These are phyloP conservation scores for Lacanobia oleracea DNA, from an alignment of 2,888 invertebrate species.

Conservation along the genomic window DNA sequence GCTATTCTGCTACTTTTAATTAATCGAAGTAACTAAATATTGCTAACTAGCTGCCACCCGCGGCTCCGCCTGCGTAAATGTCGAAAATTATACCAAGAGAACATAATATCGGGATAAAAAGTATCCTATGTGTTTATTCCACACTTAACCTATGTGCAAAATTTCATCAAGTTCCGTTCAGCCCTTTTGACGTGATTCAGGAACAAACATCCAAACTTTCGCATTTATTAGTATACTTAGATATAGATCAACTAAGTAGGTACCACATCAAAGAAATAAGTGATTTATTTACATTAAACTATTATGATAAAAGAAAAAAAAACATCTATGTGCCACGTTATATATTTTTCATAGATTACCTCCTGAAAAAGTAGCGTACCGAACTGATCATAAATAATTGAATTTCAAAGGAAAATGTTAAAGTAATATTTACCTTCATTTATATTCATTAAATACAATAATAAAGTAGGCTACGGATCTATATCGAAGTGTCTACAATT, in stretches of 20 bases:
- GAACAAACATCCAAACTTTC: too few species aligned
- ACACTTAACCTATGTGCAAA: too few species aligned
- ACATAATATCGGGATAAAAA: too few species aligned
- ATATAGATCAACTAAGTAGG: too few species aligned
- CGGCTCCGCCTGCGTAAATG: too few species aligned
- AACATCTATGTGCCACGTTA: conserved; percentile 15
- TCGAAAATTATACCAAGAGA: too few species aligned
- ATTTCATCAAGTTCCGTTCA: too few species aligned
- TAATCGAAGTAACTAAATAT: background rate
- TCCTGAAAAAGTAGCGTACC: conserved; percentile 43
- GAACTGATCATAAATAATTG: conserved; percentile 71
- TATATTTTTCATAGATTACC: conserved; percentile 59
- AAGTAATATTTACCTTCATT: conserved; percentile 79
- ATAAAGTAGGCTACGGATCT: conserved; percentile 75
- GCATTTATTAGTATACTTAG: too few species aligned
- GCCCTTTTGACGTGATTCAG: too few species aligned
- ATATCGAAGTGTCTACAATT: conserved; percentile 62
- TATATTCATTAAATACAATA: conserved; percentile 82
- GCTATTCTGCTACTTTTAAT: background rate
- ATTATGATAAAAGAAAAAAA: conserved; percentile 1
- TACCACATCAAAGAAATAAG: background rate
- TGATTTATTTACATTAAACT: background rate
- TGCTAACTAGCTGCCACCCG: background rate
- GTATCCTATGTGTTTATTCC: too few species aligned
- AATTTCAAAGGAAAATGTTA: conserved; percentile 73